Evolutionary conservation across 2,888 invertebrate genomes (phyloP), one percentile per base, ranked within the genome.

Genomic region (Aphodius granarius): DNA sequence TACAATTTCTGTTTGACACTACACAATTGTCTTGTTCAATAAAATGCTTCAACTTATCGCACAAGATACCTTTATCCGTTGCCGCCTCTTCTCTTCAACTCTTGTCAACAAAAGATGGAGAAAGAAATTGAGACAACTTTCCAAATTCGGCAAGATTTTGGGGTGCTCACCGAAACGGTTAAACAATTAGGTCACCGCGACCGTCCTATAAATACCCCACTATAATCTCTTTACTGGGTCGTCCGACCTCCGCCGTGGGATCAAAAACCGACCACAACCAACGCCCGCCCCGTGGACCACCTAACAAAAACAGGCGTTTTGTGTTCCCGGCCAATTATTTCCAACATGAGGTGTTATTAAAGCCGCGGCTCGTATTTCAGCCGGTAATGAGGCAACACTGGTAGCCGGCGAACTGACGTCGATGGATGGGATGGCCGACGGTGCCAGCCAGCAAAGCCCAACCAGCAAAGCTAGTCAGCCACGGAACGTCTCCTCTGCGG

Each of bases 251-350:
- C 43, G 43, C 13, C 43, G 43, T 43, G 70, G 23, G 70, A 13
- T 16, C 13, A 70, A 21, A 63, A 21, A 74, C 23, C 71, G 71
- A 21, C 65, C 73, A 63, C 66, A 65, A 75, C 76, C 6, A 13
- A 6, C 9, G 43, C 13, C 43, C 43, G 43, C 43, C 73, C 74
- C 76, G 79, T 78, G 80, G 84, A 85, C 85, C 84, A 83, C 85
- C 83, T 83, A 83, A 84, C 83, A 83, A 82, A 84, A 84, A 85
- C 85, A 84, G 84, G 85, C 83, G 82, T 85, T 85, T 85, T 84
- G 85, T 84, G 85, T 85, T 82, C 82, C 83, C 83, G 83, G 81
- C 84, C 85, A 86, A 86, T 86, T 86, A 86, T 85, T 84, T 84
- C 82, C 83, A 83, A 85, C 85, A 85, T 82, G 84, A 85, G 85